A percentile compares a stretch with the other conserved stretches of the same genome.
Evolutionary conservation across 2,888 invertebrate species (phyloP).

Genomic region (Drosophila stalkeri): DNA sequence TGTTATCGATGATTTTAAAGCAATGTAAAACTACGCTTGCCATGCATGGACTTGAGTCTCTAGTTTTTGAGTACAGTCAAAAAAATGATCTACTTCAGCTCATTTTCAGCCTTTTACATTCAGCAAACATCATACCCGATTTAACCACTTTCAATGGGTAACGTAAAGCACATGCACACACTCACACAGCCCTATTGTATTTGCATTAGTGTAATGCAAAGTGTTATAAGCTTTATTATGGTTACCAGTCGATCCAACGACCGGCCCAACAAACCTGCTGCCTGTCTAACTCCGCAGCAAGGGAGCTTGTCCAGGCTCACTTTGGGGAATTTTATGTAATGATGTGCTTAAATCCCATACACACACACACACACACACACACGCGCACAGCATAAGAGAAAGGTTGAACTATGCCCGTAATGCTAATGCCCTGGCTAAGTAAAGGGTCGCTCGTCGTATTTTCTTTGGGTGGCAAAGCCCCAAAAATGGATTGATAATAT

Average conservation of each 20-base stretch:
- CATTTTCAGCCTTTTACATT: background rate
- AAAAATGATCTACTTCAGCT: no score
- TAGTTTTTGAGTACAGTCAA: no score
- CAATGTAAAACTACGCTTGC: no score
- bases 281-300: constrained; percentile 21
- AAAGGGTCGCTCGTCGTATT: constrained; percentile 22
- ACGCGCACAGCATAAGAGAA: constrained; percentile 8
- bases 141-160: background rate
- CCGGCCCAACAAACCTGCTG: constrained; percentile 35
- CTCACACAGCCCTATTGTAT: constrained; percentile 68
- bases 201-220: constrained; percentile 82
- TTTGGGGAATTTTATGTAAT: constrained; percentile 76
- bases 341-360: constrained; percentile 76
- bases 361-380: constrained; percentile 21
- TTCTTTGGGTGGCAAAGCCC: constrained; percentile 62
- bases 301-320: constrained; percentile 32
- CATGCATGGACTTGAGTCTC: no score
- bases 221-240: constrained; percentile 81
- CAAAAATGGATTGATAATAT: constrained; percentile 81
- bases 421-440: constrained; percentile 26
- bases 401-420: constrained; percentile 25
- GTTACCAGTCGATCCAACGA: constrained; percentile 58
- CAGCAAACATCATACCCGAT: background rate
- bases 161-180: constrained; percentile 3
- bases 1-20: background rate